Evolutionary conservation across 2,113 vertebrate genomes (phyloP), one percentile per base, ranked within the genome.

Genomic region (Hymenochirus boettgeri): DNA sequence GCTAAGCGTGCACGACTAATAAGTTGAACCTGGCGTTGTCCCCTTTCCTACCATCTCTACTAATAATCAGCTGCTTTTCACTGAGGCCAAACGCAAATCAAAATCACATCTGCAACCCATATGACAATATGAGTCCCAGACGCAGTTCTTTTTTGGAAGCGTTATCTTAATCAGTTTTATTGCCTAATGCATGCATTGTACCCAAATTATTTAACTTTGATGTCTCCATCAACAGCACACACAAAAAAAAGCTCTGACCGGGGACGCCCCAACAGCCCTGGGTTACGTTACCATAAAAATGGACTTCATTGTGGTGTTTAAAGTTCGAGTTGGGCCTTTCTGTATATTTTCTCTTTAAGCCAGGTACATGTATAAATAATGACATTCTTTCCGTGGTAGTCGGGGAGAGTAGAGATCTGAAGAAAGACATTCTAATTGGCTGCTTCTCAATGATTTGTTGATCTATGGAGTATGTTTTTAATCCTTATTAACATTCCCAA

Each of bases 401-500:
- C 76, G 81, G 71, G 75, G 78, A 66, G 73, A 77, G 69, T 79
- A 70, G 79, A 87, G 83, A 84, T 86, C 86, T 87, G 80, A 90
- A 73, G 84, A 75, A 35, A 82, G 86, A 86, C 26, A 37, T 52
- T 52, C 29, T 67, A 67, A 67, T 67, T 59, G 64, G 55, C 56
- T 76, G 62, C 76, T 72, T 69, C 79, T 80, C 83, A 83, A 80
- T 81, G 86, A 90, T 88, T 67, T 83, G 82, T 78, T 79, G 75
- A 74, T 79, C 83, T 83, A 81, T 81, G 80, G 78, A 86, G 79
- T 86, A 86, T 89, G 87, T 82, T 89, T 89, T 87, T 91, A 91
- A 95, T 93, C 89, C 89, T 92, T 90, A 92, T 92, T 91, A 92
- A 87, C 88, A 87, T 93, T 90, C 84, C 89, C 88, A 81, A 83